Conservation (phyloP, 2,797 vertebrate species). For the Cirrhinus molitorella region DNA sequence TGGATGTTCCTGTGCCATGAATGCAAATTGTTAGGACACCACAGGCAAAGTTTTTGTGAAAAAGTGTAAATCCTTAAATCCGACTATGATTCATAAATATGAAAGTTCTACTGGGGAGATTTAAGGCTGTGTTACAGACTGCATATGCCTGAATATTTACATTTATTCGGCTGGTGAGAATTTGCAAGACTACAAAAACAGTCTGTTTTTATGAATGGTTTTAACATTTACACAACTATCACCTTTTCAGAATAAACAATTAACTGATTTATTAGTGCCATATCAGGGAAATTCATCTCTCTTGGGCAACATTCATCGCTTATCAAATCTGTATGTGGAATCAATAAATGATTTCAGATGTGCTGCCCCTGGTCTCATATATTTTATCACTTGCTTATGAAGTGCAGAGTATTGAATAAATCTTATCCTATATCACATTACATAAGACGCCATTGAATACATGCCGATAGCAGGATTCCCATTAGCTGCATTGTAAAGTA, state of each 20-base stretch:
- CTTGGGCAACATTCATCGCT: not conserved
- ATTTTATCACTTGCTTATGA: slow-evolving; percentile 21
- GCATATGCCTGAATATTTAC: not conserved
- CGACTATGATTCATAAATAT: not conserved
- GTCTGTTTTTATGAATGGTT: not conserved
- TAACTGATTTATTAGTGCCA: not conserved
- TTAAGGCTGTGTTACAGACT: not conserved
- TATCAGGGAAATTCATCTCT: not conserved
- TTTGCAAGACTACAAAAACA: not conserved
- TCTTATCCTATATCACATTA: not conserved
- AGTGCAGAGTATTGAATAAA: slow-evolving; percentile 34
- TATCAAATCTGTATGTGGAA: slow-evolving; percentile 28
- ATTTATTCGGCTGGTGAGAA: not conserved
- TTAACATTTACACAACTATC: slow-evolving; percentile 15
- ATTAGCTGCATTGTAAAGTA: not conserved
- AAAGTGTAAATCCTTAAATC: slow-evolving; percentile 15
- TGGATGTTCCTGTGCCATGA: not conserved
- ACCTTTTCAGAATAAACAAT: not conserved
- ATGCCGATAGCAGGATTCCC: not conserved
- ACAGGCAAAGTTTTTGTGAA: not conserved
- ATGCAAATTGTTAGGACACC: not conserved
- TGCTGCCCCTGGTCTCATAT: not conserved
- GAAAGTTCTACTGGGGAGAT: not conserved
- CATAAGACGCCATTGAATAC: not conserved
- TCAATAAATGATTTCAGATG: slow-evolving; percentile 31